These are phyloP conservation scores for Myotis vivesi DNA, from an alignment of 2,797 vertebrate species.

Conservation along the genomic window DNA sequence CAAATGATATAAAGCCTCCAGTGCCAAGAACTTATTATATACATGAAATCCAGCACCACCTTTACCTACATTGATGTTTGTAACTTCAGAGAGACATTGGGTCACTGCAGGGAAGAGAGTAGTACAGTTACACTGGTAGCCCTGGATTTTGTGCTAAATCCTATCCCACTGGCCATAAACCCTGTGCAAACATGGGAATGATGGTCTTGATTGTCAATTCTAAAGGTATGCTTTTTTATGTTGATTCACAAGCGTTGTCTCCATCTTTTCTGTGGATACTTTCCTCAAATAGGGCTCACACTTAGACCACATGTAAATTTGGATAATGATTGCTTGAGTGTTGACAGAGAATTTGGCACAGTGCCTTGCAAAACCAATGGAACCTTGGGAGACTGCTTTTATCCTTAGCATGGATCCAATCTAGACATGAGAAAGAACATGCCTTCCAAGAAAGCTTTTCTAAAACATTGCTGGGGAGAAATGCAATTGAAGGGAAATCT, in stretches of 20 bases:
- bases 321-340: constrained; percentile 45
- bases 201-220: constrained; percentile 13
- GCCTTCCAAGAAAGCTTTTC: constrained; percentile 64
- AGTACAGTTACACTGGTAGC: not conserved
- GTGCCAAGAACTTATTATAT: not conserved
- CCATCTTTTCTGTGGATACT: not conserved
- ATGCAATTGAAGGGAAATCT: constrained; percentile 55
- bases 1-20: constrained; percentile 39
- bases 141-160: not conserved
- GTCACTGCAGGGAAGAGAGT: not conserved
- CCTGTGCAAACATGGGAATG: not conserved
- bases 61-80: not conserved
- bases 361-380: not conserved
- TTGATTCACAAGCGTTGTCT: constrained; percentile 24
- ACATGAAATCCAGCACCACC: not conserved
- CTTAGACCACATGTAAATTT: constrained; percentile 60
- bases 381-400: constrained; percentile 53
- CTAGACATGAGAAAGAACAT: constrained; percentile 59
- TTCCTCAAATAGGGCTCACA: constrained; percentile 44
- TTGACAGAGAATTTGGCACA: constrained; percentile 67
- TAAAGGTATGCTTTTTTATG: not conserved
- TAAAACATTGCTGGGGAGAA: constrained; percentile 67
- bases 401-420: constrained; percentile 63
- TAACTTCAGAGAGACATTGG: not conserved
- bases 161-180: not conserved